Percentiles rank a stretch among this genome's conserved stretches.
These are phyloP conservation scores for Leuctra nigra DNA, from an alignment of 2,888 invertebrate species.

Conservation along the genomic window DNA sequence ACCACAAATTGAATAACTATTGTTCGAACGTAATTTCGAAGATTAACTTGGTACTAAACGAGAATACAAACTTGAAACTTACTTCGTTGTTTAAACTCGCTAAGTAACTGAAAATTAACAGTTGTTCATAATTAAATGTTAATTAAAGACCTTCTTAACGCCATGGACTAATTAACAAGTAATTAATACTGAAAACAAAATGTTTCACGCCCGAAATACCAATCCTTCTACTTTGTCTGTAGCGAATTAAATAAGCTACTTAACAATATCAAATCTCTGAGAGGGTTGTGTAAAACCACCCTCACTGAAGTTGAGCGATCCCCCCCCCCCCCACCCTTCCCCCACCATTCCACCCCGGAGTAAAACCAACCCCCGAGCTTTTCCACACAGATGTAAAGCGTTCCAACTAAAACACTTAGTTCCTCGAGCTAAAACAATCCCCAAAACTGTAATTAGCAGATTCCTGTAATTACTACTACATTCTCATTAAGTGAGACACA, in stretches of 20 bases:
- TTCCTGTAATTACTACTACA: neutral
- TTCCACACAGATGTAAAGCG: conserved; percentile 5
- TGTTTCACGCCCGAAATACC: conserved; percentile 11
- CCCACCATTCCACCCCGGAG: neutral
- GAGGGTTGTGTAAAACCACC: too few relatives aligned
- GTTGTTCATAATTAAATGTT: too few relatives aligned
- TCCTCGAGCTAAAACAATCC: conserved; percentile 27
- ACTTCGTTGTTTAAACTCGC: too few relatives aligned
- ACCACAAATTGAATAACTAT: too few relatives aligned
- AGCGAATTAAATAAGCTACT: conserved; percentile 7
- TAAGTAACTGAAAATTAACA: too few relatives aligned
- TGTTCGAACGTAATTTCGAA: too few relatives aligned
- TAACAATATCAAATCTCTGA: neutral
- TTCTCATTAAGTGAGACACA: neutral
- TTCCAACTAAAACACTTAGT: conserved; percentile 24
- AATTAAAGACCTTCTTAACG: too few relatives aligned
- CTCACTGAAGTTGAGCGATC: neutral
- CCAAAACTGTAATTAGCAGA: conserved; percentile 21
- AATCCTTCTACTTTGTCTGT: neutral
- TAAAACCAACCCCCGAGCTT: conserved; percentile 2
- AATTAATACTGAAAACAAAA: neutral
- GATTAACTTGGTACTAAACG: too few relatives aligned
- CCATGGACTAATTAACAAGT: conserved; percentile 2
- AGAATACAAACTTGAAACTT: too few relatives aligned
- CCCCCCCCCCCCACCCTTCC: neutral